These are phyloP conservation scores for Drosophila koepferae DNA, from an alignment of 2,888 invertebrate genomes.

Conservation along the genomic window DNA sequence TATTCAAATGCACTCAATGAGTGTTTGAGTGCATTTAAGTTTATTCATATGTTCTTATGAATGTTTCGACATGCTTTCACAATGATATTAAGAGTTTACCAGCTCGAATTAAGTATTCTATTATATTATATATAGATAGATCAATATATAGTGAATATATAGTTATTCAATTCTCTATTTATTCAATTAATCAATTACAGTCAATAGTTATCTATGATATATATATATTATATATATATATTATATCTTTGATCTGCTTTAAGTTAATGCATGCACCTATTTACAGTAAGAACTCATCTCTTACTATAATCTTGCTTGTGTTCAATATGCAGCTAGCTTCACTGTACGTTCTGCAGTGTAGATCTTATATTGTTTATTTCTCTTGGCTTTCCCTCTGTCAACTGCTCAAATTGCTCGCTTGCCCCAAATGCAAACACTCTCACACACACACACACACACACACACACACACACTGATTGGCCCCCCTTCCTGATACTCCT, in stretches of 20 bases:
- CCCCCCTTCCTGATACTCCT: neutral
- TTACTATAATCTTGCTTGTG: neutral
- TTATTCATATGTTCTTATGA: neutral
- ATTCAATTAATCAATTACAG: neutral
- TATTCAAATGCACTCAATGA: neutral
- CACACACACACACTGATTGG: neutral
- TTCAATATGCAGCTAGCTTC: conserved; percentile 1
- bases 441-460: neutral
- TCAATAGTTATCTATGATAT: neutral
- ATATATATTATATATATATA: too few relatives aligned
- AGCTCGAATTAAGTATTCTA: neutral
- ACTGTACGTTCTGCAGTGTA: neutral
- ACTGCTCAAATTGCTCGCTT: conserved; percentile 11
- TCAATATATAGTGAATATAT: neutral
- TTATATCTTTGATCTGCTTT: too few relatives aligned
- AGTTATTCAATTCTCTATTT: neutral
- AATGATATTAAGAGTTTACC: too few relatives aligned
- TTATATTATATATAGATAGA: neutral
- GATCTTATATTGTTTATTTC: neutral
- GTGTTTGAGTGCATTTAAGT: neutral
- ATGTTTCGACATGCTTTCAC: neutral
- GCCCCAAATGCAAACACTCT: conserved; percentile 14
- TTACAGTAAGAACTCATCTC: neutral
- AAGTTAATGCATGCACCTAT: neutral
- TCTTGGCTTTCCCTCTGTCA: conserved; percentile 23